Conservation (phyloP, 2,113 vertebrate genomes). For the Tricholaema leucomelas region DNA sequence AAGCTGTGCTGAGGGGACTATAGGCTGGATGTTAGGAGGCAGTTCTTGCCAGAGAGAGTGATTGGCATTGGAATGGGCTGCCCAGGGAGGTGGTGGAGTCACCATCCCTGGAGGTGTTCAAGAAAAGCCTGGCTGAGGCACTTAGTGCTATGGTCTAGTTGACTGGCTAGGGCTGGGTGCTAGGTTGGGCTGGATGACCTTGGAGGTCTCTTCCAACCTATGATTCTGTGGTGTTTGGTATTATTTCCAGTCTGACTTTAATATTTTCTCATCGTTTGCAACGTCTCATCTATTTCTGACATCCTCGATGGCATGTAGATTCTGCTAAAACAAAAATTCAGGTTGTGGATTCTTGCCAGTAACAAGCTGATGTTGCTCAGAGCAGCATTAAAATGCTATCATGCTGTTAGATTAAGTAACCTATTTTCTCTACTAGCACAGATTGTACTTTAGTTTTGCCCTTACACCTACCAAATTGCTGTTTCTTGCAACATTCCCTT, state of each 20-base stretch:
- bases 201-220: too few relatives aligned
- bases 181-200: too few relatives aligned
- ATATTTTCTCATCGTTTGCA: not conserved
- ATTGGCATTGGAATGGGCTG: too few relatives aligned
- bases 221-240: constrained; percentile 1
- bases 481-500: constrained; percentile 39
- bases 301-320: not conserved
- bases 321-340: constrained; percentile 51
- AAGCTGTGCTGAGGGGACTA: too few relatives aligned
- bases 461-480: constrained; percentile 47
- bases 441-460: constrained; percentile 41
- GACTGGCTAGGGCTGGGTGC: too few relatives aligned
- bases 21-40: too few relatives aligned
- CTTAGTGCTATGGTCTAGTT: too few relatives aligned
- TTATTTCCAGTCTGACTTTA: not conserved
- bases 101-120: too few relatives aligned
- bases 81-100: too few relatives aligned
- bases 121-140: too few relatives aligned
- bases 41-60: too few relatives aligned
- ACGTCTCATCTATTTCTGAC: not conserved
- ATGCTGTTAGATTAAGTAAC: constrained; percentile 60
- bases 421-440: constrained; percentile 56
- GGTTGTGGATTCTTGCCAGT: constrained; percentile 50
- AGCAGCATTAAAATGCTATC: constrained; percentile 60
- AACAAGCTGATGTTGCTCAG: constrained; percentile 60